Conservation (phyloP, 2,797 vertebrate genomes). For the Sebastes trivittatus region DNA sequence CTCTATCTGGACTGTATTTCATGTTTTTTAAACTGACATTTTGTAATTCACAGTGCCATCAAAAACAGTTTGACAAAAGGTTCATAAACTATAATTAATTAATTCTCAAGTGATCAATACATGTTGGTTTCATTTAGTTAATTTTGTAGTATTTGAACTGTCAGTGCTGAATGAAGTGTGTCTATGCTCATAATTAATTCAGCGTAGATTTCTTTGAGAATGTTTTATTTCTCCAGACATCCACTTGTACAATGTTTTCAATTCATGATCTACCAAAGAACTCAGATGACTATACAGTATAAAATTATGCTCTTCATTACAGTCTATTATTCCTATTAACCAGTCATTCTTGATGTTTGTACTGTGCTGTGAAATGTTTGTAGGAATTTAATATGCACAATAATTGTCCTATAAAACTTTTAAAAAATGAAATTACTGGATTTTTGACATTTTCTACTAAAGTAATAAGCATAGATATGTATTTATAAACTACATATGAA, state of each 20-base stretch:
- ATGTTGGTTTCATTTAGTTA: neutral
- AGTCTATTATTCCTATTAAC: neutral
- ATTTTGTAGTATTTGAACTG: neutral
- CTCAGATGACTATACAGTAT: neutral
- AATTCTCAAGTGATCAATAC: neutral
- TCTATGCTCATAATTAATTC: neutral
- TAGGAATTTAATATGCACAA: neutral
- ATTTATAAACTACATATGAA: neutral
- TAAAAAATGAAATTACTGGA: neutral
- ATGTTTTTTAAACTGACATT: conserved; percentile 21
- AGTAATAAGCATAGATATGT: neutral
- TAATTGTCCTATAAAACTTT: conserved; percentile 1
- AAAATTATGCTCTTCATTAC: conserved; percentile 34
- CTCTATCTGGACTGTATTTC: neutral
- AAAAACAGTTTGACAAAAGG: neutral
- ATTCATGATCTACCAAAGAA: conserved; percentile 26
- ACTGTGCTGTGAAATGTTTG: conserved; percentile 31
- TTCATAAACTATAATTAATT: neutral
- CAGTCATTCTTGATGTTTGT: neutral
- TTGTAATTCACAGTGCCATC: neutral
- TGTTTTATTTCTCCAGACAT: conserved; percentile 29
- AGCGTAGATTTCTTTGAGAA: neutral
- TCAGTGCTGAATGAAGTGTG: neutral
- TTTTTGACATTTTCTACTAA: neutral
- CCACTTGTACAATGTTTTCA: neutral